Base-by-base conservation (phyloP, 2,797 vertebrate species). In the Sciurus carolinensis region DNA sequence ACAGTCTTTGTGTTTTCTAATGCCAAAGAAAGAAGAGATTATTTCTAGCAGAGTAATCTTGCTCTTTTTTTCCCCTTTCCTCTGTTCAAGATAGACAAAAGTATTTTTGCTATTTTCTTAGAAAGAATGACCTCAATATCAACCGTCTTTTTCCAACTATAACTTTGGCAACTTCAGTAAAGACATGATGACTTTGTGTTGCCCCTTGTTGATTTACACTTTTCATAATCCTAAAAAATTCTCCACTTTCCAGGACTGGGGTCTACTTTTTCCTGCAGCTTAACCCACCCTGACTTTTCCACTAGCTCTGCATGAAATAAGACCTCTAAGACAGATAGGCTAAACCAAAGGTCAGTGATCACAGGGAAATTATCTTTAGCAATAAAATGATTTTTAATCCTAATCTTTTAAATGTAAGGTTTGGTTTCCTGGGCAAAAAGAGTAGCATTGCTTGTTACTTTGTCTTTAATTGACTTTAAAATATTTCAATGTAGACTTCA, bases 1-100 rank as follows among this genome's bases (percentile, higher is more conserved):
- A 73, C 33, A 92, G 44, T 94, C 97, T 57, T 57, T 96, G 79
- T 88, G 54, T 69, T 75, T 76, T 87, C 67, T n/a, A 90, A 24
- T 87, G 83, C 30, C 47, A 64, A 57, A 69, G 50, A 86, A 17
- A 64, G 24, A 71, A 33, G 30, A 81, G 36, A 86, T 93, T n/a
- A 36, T 91, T 86, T 96, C 80, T 44, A 80, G 39, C n/a, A 87
- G 36, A 66, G 3, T 57, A 84, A 90, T 57, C n/a, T 44, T 57
- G 52, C 22, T 42, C 2, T n/a, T 71, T 72, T 76, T 33, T 90
- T 54, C 73, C 39, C 50, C n/a, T 54, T 17, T n/a, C 14, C 5
- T 91, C 3, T 69, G 83, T 36, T 36, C 47, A 73, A 84, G 39
- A 69, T 8, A 75, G 57, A 80, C 9, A 50, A 52, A 57, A 66